phyloP scores from a whole-genome alignment of 53 echinoderm and acorn worm genomes.

The Zoroaster sp. region DNA sequence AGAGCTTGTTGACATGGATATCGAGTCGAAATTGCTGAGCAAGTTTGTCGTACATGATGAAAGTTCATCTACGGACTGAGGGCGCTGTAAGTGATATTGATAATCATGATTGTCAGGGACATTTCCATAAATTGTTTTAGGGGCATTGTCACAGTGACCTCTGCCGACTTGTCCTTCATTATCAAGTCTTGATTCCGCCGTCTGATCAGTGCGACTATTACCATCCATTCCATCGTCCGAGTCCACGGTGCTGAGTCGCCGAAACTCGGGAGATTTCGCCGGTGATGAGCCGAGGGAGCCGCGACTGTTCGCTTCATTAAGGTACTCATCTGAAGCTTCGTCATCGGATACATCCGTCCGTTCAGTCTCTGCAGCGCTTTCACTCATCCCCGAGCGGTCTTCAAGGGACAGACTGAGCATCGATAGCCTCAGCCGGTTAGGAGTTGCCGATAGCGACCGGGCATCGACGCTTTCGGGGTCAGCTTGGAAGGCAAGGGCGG shows the following conservation, averaged over 20 bases:
- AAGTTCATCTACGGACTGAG: slow-evolving; percentile 30
- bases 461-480: slow-evolving; percentile 88
- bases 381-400: slow-evolving; percentile 51
- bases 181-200: background rate
- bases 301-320: background rate
- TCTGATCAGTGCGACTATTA: background rate
- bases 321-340: background rate
- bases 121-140: background rate
- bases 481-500: slow-evolving; percentile 94
- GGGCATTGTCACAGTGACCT: background rate
- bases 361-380: background rate
- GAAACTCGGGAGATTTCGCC: slow-evolving; percentile 19
- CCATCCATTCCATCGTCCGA: slow-evolving; percentile 23
- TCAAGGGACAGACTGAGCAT: slow-evolving; percentile 73
- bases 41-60: background rate
- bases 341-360: background rate
- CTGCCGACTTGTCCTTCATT: background rate
- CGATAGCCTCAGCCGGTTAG: slow-evolving; percentile 71
- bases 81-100: slow-evolving; percentile 14
- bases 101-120: slow-evolving; percentile 39
- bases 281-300: background rate
- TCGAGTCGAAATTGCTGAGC: slow-evolving; percentile 45
- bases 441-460: slow-evolving; percentile 70
- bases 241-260: slow-evolving; percentile 43
- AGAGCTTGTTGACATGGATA: slow-evolving; percentile 86